phyloP scores from a whole-genome alignment of 2,888 invertebrate genomes.

The Drosophila nr. perissopoda region DNA sequence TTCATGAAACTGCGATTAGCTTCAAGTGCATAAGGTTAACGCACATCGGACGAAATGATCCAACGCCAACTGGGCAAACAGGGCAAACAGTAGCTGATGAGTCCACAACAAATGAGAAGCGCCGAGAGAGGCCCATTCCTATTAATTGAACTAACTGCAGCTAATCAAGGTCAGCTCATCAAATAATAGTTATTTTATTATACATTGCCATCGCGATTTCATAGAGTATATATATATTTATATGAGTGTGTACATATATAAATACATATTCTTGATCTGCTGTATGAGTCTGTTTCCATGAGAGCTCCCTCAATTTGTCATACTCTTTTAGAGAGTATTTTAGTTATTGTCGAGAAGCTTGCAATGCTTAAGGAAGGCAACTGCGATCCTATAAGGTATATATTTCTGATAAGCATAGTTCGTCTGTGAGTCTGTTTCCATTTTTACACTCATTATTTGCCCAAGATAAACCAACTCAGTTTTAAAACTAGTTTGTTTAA shows the following conservation, averaged over 20 bases:
- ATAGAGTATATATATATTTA: not conserved
- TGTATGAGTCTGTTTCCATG: accelerated
- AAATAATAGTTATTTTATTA: not conserved
- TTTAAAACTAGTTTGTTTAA: not conserved
- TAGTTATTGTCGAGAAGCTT: too few species aligned
- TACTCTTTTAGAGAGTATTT: too few species aligned
- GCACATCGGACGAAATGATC: constrained; percentile 20
- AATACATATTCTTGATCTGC: not conserved
- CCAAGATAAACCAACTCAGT: accelerated
- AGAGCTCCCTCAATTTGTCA: accelerated
- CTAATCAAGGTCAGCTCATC: not conserved
- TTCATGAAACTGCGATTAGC: constrained; percentile 56
- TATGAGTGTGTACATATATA: not conserved
- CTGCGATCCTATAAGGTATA: accelerated
- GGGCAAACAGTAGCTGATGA: constrained; percentile 47
- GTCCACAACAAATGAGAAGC: constrained; percentile 13
- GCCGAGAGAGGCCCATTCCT: constrained; percentile 7
- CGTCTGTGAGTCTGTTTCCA: too few species aligned
- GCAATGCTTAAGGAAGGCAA: not conserved
- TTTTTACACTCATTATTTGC: not conserved
- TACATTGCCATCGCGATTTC: not conserved
- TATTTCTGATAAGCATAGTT: not conserved
- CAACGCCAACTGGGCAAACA: not conserved
- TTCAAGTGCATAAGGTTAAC: constrained; percentile 14
- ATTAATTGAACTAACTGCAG: not conserved